These are phyloP conservation scores for Maylandia zebra DNA, from an alignment of 2,113 vertebrate genomes.

Conservation along the genomic window DNA sequence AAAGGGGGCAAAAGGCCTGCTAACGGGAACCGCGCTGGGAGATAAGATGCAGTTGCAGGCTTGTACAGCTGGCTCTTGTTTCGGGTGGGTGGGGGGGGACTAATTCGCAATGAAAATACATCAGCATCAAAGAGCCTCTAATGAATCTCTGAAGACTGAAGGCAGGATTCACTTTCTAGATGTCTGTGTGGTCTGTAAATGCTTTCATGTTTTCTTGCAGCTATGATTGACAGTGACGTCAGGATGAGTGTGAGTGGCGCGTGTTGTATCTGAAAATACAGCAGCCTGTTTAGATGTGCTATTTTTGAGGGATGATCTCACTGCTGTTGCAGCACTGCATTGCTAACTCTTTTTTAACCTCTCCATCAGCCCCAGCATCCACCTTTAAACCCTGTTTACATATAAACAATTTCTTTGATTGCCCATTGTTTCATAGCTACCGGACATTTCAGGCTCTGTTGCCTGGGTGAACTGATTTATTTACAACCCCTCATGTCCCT, in stretches of 20 bases:
- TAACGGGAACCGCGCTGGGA: slow-evolving; percentile 18
- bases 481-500: neutral
- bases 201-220: neutral
- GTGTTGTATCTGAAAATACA: neutral
- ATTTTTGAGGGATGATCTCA: neutral
- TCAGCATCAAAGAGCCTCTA: slow-evolving; percentile 43
- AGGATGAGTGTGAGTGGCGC: neutral
- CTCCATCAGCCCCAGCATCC: neutral
- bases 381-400: neutral
- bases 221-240: neutral
- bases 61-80: slow-evolving; percentile 66
- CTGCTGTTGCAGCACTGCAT: neutral
- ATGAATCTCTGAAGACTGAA: neutral
- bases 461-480: neutral
- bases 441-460: neutral
- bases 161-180: neutral
- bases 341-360: neutral
- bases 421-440: neutral
- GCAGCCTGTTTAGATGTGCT: neutral
- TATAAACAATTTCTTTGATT: neutral
- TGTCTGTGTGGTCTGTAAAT: neutral
- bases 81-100: slow-evolving; percentile 11
- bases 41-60: slow-evolving; percentile 53
- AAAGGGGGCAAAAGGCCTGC: neutral
- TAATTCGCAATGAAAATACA: slow-evolving; percentile 63